phyloP scores from a whole-genome alignment of 2,113 vertebrate species.

The Cebus imitator region DNA sequence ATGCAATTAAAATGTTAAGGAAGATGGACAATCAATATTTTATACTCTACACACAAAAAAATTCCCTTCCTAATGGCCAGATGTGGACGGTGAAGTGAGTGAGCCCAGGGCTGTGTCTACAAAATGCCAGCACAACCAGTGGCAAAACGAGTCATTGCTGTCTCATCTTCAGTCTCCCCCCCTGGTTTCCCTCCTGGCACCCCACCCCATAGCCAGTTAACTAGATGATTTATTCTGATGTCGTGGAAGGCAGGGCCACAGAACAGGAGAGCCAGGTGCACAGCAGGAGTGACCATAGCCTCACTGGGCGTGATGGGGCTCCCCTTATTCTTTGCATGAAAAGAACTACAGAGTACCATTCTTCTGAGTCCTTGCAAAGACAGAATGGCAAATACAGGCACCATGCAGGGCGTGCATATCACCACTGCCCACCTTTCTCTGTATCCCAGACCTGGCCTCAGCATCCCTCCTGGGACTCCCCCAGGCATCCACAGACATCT shows the following conservation, averaged over 20 bases:
- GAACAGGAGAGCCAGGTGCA: not conserved
- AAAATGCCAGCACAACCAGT: not conserved
- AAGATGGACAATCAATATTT: constrained; percentile 50
- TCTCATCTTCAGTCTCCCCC: not conserved
- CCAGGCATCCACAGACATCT: not conserved
- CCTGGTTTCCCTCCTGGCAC: not conserved
- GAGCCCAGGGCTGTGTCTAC: not conserved
- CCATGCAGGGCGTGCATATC: accelerated
- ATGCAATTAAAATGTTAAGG: constrained; percentile 51
- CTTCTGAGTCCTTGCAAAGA: not conserved
- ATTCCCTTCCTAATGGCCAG: not conserved
- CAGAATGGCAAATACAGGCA: not conserved
- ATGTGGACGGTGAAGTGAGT: not conserved
- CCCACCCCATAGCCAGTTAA: not conserved
- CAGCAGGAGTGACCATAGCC: not conserved
- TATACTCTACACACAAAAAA: not conserved
- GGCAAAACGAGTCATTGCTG: not conserved
- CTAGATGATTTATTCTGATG: not conserved
- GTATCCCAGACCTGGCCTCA: not conserved
- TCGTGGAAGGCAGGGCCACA: not conserved
- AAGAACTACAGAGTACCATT: not conserved
- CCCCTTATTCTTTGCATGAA: not conserved
- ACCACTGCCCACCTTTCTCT: not conserved
- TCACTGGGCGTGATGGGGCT: not conserved
- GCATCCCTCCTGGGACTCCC: not conserved